Conservation (phyloP, 2,888 invertebrate genomes). For the Onthophagus sagittarius region DNA sequence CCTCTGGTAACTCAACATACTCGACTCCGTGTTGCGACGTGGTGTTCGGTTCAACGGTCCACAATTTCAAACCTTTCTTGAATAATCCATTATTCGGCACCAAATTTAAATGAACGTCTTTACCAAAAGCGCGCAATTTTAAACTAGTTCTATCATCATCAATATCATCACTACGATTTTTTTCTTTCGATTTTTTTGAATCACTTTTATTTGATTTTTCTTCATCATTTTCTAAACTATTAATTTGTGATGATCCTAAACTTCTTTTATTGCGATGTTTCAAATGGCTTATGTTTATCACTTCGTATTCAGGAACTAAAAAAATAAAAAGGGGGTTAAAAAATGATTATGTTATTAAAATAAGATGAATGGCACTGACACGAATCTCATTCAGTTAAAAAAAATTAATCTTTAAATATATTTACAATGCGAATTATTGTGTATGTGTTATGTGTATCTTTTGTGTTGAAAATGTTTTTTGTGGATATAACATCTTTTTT, state of each 20-base stretch:
- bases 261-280: slow-evolving; percentile 43
- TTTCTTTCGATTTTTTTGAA: slow-evolving; percentile 5
- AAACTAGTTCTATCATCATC: slow-evolving; percentile 20
- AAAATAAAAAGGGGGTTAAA: slow-evolving; percentile 25
- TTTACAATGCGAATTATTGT: neutral
- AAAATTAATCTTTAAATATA: neutral
- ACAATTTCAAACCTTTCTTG: slow-evolving; percentile 74
- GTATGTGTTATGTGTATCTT: neutral
- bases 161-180: too few relatives aligned
- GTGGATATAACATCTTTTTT: neutral
- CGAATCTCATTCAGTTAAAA: neutral
- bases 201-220: slow-evolving; percentile 21
- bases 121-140: slow-evolving; percentile 73
- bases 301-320: slow-evolving; percentile 78
- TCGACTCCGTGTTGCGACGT: slow-evolving; percentile 75
- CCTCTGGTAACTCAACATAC: slow-evolving; percentile 72
- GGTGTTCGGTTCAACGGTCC: slow-evolving; percentile 73
- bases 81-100: slow-evolving; percentile 74
- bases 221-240: slow-evolving; percentile 42
- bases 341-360: neutral
- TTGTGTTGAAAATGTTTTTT: neutral
- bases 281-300: slow-evolving; percentile 71
- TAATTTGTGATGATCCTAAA: slow-evolving; percentile 31
- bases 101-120: slow-evolving; percentile 67
- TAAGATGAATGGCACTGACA: neutral